Percentiles rank a stretch among this genome's conserved stretches.
phyloP scores from a whole-genome alignment of 2,797 vertebrate genomes.

The Tiaroga cobitis region DNA sequence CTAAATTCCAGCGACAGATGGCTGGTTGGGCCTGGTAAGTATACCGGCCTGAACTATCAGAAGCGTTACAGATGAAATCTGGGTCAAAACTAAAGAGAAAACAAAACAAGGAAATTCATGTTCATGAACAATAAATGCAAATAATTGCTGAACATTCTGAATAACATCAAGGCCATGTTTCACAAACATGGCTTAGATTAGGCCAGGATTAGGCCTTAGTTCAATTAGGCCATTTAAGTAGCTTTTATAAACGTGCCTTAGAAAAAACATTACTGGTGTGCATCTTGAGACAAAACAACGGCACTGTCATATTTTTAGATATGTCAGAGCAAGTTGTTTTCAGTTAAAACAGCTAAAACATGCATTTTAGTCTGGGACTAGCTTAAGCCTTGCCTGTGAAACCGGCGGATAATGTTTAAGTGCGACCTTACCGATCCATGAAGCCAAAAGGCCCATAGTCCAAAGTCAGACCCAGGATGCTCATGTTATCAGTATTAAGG shows the following conservation, averaged over 20 bases:
- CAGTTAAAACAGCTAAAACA: too few relatives aligned
- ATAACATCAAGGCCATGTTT: not conserved
- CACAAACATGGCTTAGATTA: too few relatives aligned
- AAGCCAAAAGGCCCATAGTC: slow-evolving; percentile 98
- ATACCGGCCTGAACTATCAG: slow-evolving; percentile 90
- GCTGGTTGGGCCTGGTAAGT: slow-evolving; percentile 92
- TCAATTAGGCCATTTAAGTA: too few relatives aligned
- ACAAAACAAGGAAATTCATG: not conserved
- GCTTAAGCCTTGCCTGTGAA: too few relatives aligned
- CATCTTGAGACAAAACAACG: too few relatives aligned
- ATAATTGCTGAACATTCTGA: not conserved
- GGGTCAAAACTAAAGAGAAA: slow-evolving; percentile 87
- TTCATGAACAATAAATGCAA: not conserved
- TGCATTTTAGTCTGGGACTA: too few relatives aligned
- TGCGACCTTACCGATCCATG: slow-evolving; percentile 88
- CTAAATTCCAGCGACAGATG: slow-evolving; percentile 94
- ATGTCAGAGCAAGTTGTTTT: too few relatives aligned
- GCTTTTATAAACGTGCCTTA: too few relatives aligned
- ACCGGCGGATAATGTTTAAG: not conserved
- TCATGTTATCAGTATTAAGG: slow-evolving; percentile 99
- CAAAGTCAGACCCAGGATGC: slow-evolving; percentile 91
- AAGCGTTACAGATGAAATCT: slow-evolving; percentile 92
- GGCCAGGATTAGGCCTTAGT: too few relatives aligned
- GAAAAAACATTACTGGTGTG: too few relatives aligned
- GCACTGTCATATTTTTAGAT: too few relatives aligned